phyloP scores from a whole-genome alignment of 2,888 invertebrate genomes.

The Dryadula phaetusa region DNA sequence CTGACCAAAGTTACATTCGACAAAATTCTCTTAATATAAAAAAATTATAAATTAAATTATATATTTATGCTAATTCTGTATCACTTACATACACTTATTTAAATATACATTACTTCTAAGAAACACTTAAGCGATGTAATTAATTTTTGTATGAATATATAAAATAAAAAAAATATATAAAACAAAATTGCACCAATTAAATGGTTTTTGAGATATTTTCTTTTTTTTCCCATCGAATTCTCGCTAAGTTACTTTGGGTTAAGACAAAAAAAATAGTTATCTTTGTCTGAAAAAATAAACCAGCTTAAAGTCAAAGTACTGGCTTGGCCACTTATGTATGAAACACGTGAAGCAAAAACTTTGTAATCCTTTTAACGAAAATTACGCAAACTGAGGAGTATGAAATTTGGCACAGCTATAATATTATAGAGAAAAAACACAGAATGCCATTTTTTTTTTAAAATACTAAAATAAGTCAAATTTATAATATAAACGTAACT shows the following conservation, averaged over 20 bases:
- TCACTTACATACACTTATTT: constrained; percentile 23
- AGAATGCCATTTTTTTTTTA: no score
- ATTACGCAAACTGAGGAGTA: no score
- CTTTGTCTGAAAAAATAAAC: no score
- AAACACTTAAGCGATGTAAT: neutral
- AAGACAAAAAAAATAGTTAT: neutral
- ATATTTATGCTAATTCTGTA: constrained; percentile 6
- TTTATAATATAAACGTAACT: no score
- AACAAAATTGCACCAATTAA: constrained; percentile 14
- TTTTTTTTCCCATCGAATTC: constrained; percentile 15
- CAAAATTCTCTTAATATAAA: neutral
- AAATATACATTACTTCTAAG: constrained; percentile 14
- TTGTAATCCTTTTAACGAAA: no score
- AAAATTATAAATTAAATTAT: neutral
- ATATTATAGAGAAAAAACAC: no score
- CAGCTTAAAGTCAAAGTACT: no score
- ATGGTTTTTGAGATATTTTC: constrained; percentile 8
- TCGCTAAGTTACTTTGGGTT: neutral
- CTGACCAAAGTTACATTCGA: neutral
- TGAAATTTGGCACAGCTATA: no score
- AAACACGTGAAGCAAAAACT: no score
- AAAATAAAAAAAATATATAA: no score
- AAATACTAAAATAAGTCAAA: no score
- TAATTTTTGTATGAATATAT: neutral
- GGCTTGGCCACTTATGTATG: no score